Base-by-base conservation (phyloP, 2,888 invertebrate species). In the Lepidochrysops patricia region DNA sequence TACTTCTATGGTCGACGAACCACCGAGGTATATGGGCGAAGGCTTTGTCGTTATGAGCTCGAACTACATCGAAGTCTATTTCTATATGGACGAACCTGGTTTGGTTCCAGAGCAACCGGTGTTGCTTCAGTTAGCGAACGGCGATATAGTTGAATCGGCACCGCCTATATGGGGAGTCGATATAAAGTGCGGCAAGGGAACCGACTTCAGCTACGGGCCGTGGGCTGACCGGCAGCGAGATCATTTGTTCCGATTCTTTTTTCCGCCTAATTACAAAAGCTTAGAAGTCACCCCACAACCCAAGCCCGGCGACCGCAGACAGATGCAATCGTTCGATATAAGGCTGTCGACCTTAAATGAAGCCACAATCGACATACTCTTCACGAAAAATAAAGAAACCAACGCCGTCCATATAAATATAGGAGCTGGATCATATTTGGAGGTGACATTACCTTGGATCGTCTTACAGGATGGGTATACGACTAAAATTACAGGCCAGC, bases 151-250 rank as follows among this genome's bases (percentile, higher is more conserved):
- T 0, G 96, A 97, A 77, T 96, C 96, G 2, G 96, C 97, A 60
- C 97, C 97, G 7, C 98, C 98, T 0, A 96, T 97, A 68, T 97
- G 97, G 96, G 98, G 98, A 4, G 94, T 98, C 12, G 98, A 98
- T 78, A 95, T 98, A 60, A 98, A 97, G 80, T 97, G 97, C 76
- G 96, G 97, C 0, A 98, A 97, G 84, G 98, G 97, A 66, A 97
- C 96, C 2, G 97, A 98, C 75, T 96, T 99, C 72, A 98, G 98
- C 80, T 99, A 99, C 76, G 99, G 99, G 0, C 99, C 99, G 0
- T 99, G 99, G 99, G 99, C 98, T 2, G 99, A 99, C 78, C 91
- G 98, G 57, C 99, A 99, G 79, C 92, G 99, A 65, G 98, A 98
- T 76, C 94, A 96, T 81, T 89, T 99, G 32, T 98, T 97, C 84